Evolutionary conservation across 2,113 vertebrate species (phyloP).

Genomic region (Electrona antarctica): DNA sequence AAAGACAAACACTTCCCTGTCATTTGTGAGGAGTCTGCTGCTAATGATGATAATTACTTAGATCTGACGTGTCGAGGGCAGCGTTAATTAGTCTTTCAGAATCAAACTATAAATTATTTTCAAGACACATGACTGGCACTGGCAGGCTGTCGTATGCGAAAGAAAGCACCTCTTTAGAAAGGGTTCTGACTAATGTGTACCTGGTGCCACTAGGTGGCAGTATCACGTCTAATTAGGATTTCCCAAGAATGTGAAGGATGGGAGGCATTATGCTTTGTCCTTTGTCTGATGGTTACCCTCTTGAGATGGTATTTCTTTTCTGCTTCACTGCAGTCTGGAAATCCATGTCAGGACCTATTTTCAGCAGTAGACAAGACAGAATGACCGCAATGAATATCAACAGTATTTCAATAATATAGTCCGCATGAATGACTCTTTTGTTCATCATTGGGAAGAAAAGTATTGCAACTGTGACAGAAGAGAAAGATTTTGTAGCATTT

Average conservation of each 20-base stretch:
- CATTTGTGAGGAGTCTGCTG: too few species aligned
- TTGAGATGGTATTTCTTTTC: slow-evolving; percentile 2
- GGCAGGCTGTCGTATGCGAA: too few species aligned
- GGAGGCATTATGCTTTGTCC: slow-evolving; percentile 32
- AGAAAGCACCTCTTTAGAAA: too few species aligned
- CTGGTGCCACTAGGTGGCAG: slow-evolving; percentile 62
- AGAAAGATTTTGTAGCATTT: not conserved
- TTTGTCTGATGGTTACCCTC: slow-evolving; percentile 38
- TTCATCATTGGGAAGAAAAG: too few species aligned
- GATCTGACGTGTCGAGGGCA: too few species aligned
- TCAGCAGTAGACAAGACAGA: slow-evolving; percentile 20
- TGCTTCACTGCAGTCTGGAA: slow-evolving; percentile 47
- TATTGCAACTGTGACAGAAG: not conserved
- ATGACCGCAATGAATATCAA: not conserved
- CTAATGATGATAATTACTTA: too few species aligned
- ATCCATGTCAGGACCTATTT: slow-evolving; percentile 23
- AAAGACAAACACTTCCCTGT: too few species aligned
- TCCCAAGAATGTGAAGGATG: slow-evolving; percentile 1
- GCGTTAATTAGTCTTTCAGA: too few species aligned
- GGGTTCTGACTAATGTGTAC: not conserved
- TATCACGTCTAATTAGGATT: slow-evolving; percentile 25
- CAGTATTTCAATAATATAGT: not conserved
- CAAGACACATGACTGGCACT: too few species aligned
- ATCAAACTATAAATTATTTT: too few species aligned
- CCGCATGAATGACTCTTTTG: not conserved